Conservation (phyloP, 2,888 invertebrate genomes). For the Latrodectus hesperus region DNA sequence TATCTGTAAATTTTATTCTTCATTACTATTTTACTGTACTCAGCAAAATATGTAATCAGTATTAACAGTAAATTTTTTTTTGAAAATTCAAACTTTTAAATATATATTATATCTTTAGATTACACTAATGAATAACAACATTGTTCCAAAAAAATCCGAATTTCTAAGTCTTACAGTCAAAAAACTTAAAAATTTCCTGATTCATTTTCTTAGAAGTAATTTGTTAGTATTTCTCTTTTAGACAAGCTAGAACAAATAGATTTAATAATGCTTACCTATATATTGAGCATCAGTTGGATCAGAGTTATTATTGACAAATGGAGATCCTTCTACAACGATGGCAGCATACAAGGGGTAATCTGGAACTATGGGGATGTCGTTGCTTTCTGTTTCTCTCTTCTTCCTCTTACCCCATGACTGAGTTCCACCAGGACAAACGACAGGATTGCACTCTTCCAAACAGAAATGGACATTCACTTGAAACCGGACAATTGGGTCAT, state of each 20-base stretch:
- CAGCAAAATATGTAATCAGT: too few relatives aligned
- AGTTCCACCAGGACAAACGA: conserved; percentile 75
- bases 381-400: conserved; percentile 68
- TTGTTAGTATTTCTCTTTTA: neutral
- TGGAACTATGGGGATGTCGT: conserved; percentile 57
- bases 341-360: conserved; percentile 72
- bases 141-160: too few relatives aligned
- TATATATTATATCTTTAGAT: too few relatives aligned
- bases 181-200: too few relatives aligned
- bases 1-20: too few relatives aligned
- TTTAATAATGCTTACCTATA: conserved; percentile 19
- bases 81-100: too few relatives aligned
- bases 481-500: conserved; percentile 87
- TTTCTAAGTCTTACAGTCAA: too few relatives aligned
- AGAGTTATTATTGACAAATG: conserved; percentile 34
- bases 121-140: too few relatives aligned
- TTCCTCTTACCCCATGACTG: conserved; percentile 74
- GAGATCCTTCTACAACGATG: conserved; percentile 72
- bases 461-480: conserved; percentile 89
- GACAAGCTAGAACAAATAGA: neutral
- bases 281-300: conserved; percentile 44
- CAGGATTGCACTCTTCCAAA: conserved; percentile 81
- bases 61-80: too few relatives aligned
- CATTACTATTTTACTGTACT: too few relatives aligned
- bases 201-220: too few relatives aligned